phyloP scores from a whole-genome alignment of 2,113 vertebrate genomes.

The Speoplatyrhinus poulsoni region DNA sequence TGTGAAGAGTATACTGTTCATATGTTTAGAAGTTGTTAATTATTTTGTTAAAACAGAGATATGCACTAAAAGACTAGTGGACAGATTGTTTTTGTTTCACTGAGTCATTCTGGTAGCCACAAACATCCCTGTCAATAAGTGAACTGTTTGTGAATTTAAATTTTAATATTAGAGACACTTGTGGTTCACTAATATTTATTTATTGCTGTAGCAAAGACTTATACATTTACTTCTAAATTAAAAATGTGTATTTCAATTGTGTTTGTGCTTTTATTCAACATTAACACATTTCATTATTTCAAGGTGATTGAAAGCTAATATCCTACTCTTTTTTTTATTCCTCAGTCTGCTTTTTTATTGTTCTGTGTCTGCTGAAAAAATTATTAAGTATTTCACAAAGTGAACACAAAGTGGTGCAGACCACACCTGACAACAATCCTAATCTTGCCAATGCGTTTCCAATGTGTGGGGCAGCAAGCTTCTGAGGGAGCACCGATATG shows the following conservation, averaged over 20 bases:
- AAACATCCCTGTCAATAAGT: constrained; percentile 14
- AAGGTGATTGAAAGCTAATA: too few relatives aligned
- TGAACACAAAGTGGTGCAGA: too few relatives aligned
- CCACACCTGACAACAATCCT: too few relatives aligned
- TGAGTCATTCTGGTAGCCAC: constrained; percentile 36
- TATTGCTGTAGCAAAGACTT: constrained; percentile 58
- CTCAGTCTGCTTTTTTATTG: too few relatives aligned
- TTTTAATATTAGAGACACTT: constrained; percentile 36
- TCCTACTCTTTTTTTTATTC: too few relatives aligned
- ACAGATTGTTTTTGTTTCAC: constrained; percentile 33
- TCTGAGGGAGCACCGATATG: too few relatives aligned
- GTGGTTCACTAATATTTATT: constrained; percentile 63
- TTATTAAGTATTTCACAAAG: too few relatives aligned
- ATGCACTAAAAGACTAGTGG: constrained; percentile 64
- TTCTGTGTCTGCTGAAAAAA: too few relatives aligned
- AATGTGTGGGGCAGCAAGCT: too few relatives aligned
- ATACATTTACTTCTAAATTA: constrained; percentile 52
- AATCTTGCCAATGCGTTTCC: too few relatives aligned
- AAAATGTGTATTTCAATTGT: constrained; percentile 24
- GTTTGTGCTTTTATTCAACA: background rate
- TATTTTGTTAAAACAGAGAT: constrained; percentile 48
- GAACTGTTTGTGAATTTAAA: constrained; percentile 5
- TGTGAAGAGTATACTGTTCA: constrained; percentile 42
- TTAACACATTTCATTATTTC: too few relatives aligned
- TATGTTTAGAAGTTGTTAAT: constrained; percentile 31